Conservation (phyloP, 2,888 invertebrate genomes). For the Aquatica leii region DNA sequence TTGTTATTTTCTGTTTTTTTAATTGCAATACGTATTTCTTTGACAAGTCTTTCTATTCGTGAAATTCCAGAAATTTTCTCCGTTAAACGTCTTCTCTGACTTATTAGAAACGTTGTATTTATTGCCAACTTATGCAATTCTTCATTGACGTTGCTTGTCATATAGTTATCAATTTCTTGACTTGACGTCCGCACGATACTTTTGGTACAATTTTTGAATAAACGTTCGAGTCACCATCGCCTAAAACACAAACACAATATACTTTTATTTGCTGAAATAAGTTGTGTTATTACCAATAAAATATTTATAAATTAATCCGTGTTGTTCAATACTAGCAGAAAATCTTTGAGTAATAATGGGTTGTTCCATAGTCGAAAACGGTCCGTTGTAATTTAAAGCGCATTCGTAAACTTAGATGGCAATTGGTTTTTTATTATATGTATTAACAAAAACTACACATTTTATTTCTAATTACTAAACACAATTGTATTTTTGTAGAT, state of each 20-base stretch:
- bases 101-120: background rate
- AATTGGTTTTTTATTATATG: background rate
- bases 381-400: background rate
- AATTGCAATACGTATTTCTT: background rate
- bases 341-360: background rate
- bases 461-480: background rate
- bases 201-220: background rate
- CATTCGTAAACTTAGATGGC: background rate
- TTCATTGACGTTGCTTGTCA: background rate
- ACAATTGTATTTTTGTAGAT: background rate
- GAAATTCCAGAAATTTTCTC: background rate
- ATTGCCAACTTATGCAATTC: background rate
- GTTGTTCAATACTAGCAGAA: background rate
- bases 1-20: background rate
- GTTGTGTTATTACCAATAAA: slow-evolving; percentile 1
- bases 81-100: background rate
- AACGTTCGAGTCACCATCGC: slow-evolving; percentile 14
- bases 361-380: background rate
- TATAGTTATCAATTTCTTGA: slow-evolving; percentile 19
- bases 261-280: background rate
- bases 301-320: slow-evolving; percentile 8
- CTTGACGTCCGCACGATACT: slow-evolving; percentile 15
- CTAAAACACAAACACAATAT: slow-evolving; percentile 10
- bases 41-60: slow-evolving; percentile 7
- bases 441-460: background rate